A percentile compares a stretch with the other conserved stretches of the same genome.
phyloP scores from a whole-genome alignment of 2,797 vertebrate genomes.

The Parotocinclus haroldoi region DNA sequence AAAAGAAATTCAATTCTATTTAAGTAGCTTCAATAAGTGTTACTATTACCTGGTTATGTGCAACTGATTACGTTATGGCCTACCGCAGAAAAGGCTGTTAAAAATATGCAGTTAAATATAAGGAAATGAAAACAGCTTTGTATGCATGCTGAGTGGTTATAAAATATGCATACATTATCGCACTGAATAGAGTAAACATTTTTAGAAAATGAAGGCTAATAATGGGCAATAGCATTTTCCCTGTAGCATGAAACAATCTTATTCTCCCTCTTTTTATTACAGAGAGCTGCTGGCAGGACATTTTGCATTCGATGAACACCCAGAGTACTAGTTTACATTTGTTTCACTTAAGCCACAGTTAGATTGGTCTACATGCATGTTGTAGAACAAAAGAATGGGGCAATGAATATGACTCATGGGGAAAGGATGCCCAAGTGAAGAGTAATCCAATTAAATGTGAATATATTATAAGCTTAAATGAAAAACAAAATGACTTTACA shows the following conservation, averaged over 20 bases:
- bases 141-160: background rate
- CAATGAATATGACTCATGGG: constrained; percentile 21
- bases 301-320: constrained; percentile 25
- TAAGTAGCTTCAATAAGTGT: constrained; percentile 20
- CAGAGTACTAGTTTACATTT: constrained; percentile 20
- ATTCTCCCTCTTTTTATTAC: background rate
- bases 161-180: background rate
- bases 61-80: constrained; percentile 4
- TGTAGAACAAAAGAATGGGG: background rate
- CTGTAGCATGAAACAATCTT: background rate
- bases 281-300: constrained; percentile 4
- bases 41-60: constrained; percentile 29
- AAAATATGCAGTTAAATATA: constrained; percentile 5
- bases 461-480: constrained; percentile 16
- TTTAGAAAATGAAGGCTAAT: background rate
- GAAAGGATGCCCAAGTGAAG: constrained; percentile 20
- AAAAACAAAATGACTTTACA: constrained; percentile 11
- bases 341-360: constrained; percentile 29
- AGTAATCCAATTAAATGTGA: constrained; percentile 33
- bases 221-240: background rate
- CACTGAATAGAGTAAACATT: background rate
- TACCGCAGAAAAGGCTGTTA: constrained; percentile 6
- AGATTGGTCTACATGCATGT: background rate
- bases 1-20: constrained; percentile 28
- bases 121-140: background rate